Evolutionary conservation across 2,113 vertebrate genomes (phyloP), one percentile per base, ranked within the genome.

Genomic region (Hepsetus odoe): DNA sequence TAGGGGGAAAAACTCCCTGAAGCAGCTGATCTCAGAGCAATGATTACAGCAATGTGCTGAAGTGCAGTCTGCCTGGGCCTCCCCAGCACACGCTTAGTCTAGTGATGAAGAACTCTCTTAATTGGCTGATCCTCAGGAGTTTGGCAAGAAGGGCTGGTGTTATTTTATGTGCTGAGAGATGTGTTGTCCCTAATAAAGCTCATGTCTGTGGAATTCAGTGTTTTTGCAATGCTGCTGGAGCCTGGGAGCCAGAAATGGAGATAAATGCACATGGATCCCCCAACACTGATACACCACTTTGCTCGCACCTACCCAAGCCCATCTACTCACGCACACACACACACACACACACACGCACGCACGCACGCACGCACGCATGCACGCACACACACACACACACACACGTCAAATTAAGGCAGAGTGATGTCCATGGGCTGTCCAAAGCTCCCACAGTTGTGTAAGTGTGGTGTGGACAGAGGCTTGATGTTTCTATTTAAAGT

Each of bases 181-280:
- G 90, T 87, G 44, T 65, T 91, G 91, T 91, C 88, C 85, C 81
- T 91, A 90, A 91, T 92, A 91, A 93, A 91, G 88, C 89, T 83
- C 74, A 69, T 13, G 86, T 90, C 91, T 90, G 49, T 69, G 90
- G 87, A 88, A 89, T 90, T 91, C 86, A 90, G 87, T 72, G 77
- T 42, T 64, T 30, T 59, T 79, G 88, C 87, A 88, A 90, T 89
- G 90, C 89, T 90, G 89, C 90, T 80, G 77, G 76, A 89, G 87
- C 86, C 89, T 22, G 73, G 82, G 87, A 84, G 89, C 76, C 81
- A 86, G 89, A 90, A 91, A 92, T 91, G 84, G 91, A 92, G 92
- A 92, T 92, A 90, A 91, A 92, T 92, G 91, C 90, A 87, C 14
- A n/a, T 7, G 83, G 85, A 88, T 86, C 83, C 87, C 81, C n/a